Conservation (phyloP, 2,888 invertebrate genomes). For the Netelia fuscicornis region DNA sequence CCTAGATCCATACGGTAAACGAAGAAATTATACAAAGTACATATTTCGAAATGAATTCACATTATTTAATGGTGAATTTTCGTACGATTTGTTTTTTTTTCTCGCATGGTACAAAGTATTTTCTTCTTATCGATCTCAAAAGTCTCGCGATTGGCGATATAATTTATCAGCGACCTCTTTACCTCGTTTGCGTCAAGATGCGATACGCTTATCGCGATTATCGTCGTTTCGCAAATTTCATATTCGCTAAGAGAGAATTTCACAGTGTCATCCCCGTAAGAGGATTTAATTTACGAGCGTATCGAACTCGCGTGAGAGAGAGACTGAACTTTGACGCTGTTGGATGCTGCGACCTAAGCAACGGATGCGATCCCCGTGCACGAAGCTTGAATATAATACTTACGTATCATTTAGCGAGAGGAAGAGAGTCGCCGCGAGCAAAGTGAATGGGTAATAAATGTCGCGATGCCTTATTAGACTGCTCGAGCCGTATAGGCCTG, state of each 20-base stretch:
- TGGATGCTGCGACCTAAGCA: conserved; percentile 8
- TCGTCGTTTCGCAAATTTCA: conserved; percentile 22
- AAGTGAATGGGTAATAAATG: conserved; percentile 67
- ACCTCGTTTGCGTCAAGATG: too few relatives aligned
- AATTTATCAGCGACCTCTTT: too few relatives aligned
- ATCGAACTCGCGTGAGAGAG: conserved; percentile 8
- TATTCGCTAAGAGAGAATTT: conserved; percentile 49
- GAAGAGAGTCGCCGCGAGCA: conserved; percentile 62
- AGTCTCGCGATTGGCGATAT: not conserved
- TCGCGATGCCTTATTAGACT: conserved; percentile 66
- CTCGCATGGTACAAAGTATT: not conserved
- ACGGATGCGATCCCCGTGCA: conserved; percentile 34
- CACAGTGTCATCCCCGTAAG: conserved; percentile 47
- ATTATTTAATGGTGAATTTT: too few relatives aligned
- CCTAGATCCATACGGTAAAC: too few relatives aligned
- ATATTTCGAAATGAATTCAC: too few relatives aligned
- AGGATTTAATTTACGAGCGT: conserved; percentile 47
- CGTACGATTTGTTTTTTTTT: not conserved
- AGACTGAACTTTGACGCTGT: conserved; percentile 49
- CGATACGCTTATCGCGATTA: conserved; percentile 18
- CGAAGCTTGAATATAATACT: conserved; percentile 36
- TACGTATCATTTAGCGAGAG: conserved; percentile 63
- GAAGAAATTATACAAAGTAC: too few relatives aligned
- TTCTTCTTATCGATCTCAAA: not conserved
- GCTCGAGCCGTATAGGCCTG: conserved; percentile 39